Conservation (phyloP, 2,797 vertebrate genomes). For the Ciconia nigra region DNA sequence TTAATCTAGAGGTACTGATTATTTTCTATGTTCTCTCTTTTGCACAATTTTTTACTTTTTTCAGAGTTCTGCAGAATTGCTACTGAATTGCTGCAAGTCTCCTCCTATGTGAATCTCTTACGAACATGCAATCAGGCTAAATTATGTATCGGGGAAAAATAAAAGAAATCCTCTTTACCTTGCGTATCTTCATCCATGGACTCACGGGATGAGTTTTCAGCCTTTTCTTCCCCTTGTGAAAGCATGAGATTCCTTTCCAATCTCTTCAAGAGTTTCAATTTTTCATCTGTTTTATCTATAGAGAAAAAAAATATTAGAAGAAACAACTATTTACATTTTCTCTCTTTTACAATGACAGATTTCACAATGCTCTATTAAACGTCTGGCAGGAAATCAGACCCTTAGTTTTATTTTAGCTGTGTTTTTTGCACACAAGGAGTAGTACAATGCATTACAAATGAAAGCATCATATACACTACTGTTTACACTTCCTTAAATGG, state of each 20-base stretch:
- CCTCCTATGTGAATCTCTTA: background rate
- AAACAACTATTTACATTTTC: background rate
- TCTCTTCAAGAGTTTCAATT: slow-evolving; percentile 25
- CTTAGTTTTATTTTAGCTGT: background rate
- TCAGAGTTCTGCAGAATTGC: background rate
- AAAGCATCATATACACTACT: background rate
- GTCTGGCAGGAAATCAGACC: background rate
- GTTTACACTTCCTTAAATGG: background rate
- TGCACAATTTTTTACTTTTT: background rate
- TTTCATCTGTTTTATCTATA: slow-evolving; percentile 8
- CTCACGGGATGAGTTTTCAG: background rate
- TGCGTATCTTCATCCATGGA: background rate
- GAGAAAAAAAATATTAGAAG: background rate
- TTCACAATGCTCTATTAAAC: background rate
- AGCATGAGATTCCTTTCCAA: background rate
- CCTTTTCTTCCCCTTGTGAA: background rate
- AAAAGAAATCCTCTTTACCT: slow-evolving; percentile 16
- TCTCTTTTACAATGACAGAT: background rate
- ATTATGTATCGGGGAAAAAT: background rate
- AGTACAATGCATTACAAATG: background rate
- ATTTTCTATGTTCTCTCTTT: background rate
- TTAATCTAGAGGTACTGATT: background rate
- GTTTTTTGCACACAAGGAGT: background rate
- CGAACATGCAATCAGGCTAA: background rate
- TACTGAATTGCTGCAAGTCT: background rate